Evolutionary conservation across 2,113 vertebrate species (phyloP).

Genomic region (Petromus typicus): DNA sequence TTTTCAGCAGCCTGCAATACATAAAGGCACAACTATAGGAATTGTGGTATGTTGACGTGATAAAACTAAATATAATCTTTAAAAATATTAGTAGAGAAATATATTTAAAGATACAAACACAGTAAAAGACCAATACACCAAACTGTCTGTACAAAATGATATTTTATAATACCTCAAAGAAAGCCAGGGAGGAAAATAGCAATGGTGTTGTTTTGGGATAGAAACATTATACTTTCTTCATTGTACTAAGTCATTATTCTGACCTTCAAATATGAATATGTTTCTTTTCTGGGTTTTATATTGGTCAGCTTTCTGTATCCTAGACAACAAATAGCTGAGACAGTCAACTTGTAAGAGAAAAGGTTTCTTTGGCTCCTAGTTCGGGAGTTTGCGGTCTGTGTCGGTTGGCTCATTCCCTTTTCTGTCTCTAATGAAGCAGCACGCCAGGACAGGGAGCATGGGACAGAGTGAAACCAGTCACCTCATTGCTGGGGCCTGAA

Average conservation of each 20-base stretch:
- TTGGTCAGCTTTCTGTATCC: background rate
- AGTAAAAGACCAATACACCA: background rate
- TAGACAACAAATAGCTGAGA: background rate
- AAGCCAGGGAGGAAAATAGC: background rate
- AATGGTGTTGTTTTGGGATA: background rate
- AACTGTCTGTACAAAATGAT: background rate
- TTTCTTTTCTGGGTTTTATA: background rate
- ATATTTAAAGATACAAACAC: slow-evolving; percentile 32
- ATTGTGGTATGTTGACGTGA: background rate
- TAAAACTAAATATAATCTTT: background rate
- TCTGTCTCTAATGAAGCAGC: background rate
- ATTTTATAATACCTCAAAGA: background rate
- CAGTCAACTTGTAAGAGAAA: background rate
- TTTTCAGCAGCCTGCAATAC: background rate
- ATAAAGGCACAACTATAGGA: background rate
- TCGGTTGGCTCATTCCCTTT: background rate
- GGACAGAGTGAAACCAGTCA: background rate
- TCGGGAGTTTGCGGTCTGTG: background rate
- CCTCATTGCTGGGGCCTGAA: background rate
- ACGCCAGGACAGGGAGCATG: background rate
- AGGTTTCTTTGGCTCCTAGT: background rate
- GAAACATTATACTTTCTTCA: slow-evolving; percentile 33
- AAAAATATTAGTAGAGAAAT: slow-evolving; percentile 15
- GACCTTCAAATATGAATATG: slow-evolving; percentile 34
- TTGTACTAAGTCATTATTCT: background rate